Evolutionary conservation across 2,797 vertebrate genomes (phyloP), one percentile per base, ranked within the genome.

Genomic region (Xenops minutus): DNA sequence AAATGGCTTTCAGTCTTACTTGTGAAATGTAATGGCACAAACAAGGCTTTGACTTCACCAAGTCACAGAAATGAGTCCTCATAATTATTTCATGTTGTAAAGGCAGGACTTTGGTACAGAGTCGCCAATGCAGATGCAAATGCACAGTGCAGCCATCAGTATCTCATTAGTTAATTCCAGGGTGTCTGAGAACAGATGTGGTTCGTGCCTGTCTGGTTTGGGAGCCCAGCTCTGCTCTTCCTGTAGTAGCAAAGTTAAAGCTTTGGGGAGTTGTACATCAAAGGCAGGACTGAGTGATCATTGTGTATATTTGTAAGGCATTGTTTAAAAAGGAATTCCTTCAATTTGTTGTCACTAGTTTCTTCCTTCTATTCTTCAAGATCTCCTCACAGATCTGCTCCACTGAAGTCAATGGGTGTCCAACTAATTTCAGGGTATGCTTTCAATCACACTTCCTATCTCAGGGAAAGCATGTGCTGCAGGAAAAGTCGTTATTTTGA

Each of bases 321-420:
- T 95, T 96, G 95, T 96, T 94, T 66, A 37, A 92, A 93, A 67
- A 89, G 87, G 92, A 96, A 91, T 89, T 95, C 94, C 92, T 95
- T 83, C 81, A 1, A 14, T 92, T 83, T 88, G 52, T 93, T 95
- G 89, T 92, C 86, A 58, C 73, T 66, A 10, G 36, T 85, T 97
- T 95, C 84, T 96, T 93, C 91, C 92, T 96, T 97, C 87, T 49
- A 76, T 96, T 97, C 93, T 95, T 95, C 81, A 66, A 36, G 54
- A 32, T 68, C 84, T 89, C 46, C 66, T 44, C 69, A 32, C 6
- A 66, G 87, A 69, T 72, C 81, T 79, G 61, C 61, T 89, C 46
- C 17, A 3, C 66, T 75, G 66, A 80, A 89, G 58, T 67, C 93
- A 85, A 27, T 32, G 66, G 64, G 54, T 67, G 79, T 66, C 82